phyloP scores from a whole-genome alignment of 1,140 invertebrate genomes.

The Thalassaphorura encarpata region DNA sequence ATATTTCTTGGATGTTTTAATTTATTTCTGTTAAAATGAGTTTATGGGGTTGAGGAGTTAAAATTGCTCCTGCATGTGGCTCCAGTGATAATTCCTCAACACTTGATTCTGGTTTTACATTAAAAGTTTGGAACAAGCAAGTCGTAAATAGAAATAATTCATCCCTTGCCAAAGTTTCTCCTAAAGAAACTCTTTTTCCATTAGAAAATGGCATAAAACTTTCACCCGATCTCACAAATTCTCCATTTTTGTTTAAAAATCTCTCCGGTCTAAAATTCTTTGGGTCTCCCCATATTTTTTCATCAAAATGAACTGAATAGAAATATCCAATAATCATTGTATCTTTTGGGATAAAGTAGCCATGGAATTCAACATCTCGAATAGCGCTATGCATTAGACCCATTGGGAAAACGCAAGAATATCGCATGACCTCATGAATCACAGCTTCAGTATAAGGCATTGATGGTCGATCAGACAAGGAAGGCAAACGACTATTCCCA shows the following conservation, averaged over 20 bases:
- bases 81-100: too few relatives aligned
- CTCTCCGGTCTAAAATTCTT: conserved; percentile 40
- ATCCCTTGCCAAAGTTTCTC: conserved; percentile 40
- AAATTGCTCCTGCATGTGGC: too few relatives aligned
- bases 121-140: conserved; percentile 39
- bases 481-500: too few relatives aligned
- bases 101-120: too few relatives aligned
- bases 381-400: neutral
- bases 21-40: too few relatives aligned
- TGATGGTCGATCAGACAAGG: too few relatives aligned
- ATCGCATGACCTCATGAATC: neutral
- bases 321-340: conserved; percentile 38
- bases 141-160: conserved; percentile 39
- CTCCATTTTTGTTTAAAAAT: conserved; percentile 35
- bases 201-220: conserved; percentile 5
- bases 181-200: conserved; percentile 33
- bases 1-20: too few relatives aligned
- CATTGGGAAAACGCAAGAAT: conserved; percentile 8
- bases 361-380: conserved; percentile 29
- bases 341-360: conserved; percentile 36
- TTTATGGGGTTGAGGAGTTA: too few relatives aligned
- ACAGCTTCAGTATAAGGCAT: conserved; percentile 53
- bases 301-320: conserved; percentile 39
- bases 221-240: neutral
- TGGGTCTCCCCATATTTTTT: conserved; percentile 39